Base-by-base conservation (phyloP, 2,113 vertebrate genomes). In the Fulmarus glacialis region DNA sequence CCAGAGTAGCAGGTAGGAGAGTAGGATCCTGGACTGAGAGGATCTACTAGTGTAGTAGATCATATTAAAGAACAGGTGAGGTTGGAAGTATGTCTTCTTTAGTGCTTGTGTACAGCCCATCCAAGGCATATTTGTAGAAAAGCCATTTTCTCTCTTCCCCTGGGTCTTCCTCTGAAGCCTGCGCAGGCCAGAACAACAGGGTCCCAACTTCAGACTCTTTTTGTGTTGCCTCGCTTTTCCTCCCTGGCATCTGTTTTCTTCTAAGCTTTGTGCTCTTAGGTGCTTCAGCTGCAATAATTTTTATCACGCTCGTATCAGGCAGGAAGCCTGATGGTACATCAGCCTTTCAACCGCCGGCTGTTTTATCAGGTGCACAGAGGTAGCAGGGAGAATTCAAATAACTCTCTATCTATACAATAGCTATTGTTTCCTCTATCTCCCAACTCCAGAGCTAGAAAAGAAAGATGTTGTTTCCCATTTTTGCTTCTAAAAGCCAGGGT, bases 311-410 rank as follows among this genome's bases (percentile, higher is more conserved):
- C 11, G 0, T 55, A 83, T 92, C 81, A 92, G 48, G n/a, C 79
- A 97, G 96, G 91, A 96, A 95, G 82, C 59, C 74, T 68, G 63
- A 82, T 3, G 5, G 58, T n/a, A 15, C 72, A 70, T 70, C 89
- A 88, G 59, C 78, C 87, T 95, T 96, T 96, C 94, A 92, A 71
- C 80, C 8, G 1, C 45, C 0, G 0, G 8, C 62, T 97, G 90
- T 97, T 96, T 97, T 96, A 94, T 95, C 96, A 97, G 97, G 93
- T 97, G 96, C 79, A 77, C 45, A 62, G 84, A 89, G 74, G 82
- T 58, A 84, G 77, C 30, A 47, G 78, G 12, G 55, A 89, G 62
- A 87, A 91, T 90, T 94, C 64, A 89, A 91, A 96, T 81, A 26
- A 38, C 62, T 70, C 55, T 43, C 72, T 59, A 2, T 52, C 64